phyloP scores from a whole-genome alignment of 2,797 vertebrate species.

The Coracias cyanogaster region DNA sequence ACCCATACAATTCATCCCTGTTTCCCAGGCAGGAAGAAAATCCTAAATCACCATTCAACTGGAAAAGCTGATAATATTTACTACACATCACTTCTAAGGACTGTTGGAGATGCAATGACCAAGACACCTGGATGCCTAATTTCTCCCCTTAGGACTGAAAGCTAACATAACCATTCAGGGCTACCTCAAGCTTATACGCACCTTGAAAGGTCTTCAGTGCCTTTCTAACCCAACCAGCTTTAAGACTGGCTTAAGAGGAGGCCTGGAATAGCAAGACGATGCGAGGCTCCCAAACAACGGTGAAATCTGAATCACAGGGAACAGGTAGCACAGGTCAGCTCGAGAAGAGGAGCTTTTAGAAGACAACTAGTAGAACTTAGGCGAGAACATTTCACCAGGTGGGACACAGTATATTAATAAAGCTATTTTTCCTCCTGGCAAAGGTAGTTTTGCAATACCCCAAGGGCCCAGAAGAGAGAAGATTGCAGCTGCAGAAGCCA shows the following conservation, averaged over 20 bases:
- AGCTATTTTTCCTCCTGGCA: background rate
- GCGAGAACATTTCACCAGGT: background rate
- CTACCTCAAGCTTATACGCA: background rate
- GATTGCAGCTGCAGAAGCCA: background rate
- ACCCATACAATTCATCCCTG: background rate
- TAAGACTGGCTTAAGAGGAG: background rate
- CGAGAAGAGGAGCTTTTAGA: background rate
- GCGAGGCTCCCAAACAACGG: rapidly evolving
- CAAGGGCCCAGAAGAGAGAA: background rate
- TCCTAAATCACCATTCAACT: background rate
- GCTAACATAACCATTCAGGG: background rate
- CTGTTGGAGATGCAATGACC: background rate
- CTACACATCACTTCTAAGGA: background rate
- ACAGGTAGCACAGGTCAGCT: background rate
- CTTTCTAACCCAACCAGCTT: background rate
- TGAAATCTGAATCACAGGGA: background rate
- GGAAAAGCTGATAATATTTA: background rate
- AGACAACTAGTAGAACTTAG: background rate
- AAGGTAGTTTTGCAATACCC: background rate
- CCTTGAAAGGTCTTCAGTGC: background rate
- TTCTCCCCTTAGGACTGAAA: background rate
- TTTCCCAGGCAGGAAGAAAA: background rate
- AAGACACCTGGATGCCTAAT: background rate
- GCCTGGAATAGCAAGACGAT: rapidly evolving
- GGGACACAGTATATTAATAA: background rate